phyloP scores from a whole-genome alignment of 2,888 invertebrate genomes.

The Hetaerina titia region DNA sequence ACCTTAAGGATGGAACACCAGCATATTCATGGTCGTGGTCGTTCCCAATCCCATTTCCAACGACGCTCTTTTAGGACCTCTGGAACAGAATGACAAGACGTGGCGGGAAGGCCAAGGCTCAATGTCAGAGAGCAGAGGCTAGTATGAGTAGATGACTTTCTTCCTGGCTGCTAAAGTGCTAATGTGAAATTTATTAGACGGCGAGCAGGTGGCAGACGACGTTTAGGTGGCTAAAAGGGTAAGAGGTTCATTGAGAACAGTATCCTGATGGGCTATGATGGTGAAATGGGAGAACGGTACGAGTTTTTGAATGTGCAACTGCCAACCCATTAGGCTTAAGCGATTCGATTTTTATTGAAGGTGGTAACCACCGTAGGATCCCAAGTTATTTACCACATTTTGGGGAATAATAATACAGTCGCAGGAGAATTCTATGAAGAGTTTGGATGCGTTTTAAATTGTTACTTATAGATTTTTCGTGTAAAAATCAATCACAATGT shows the following conservation, averaged over 20 bases:
- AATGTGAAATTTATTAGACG: slow-evolving; percentile 25
- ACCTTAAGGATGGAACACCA: no score
- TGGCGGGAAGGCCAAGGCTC: neutral
- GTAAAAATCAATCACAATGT: neutral
- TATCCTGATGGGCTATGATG: neutral
- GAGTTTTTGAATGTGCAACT: neutral
- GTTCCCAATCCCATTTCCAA: neutral
- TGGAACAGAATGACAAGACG: neutral
- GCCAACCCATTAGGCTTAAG: neutral
- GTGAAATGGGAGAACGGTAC: neutral
- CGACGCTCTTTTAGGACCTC: neutral
- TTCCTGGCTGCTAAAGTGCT: neutral
- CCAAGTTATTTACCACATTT: neutral
- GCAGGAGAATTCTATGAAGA: neutral
- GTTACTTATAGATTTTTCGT: neutral
- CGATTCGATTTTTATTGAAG: neutral
- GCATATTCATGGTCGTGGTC: neutral
- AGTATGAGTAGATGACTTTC: neutral
- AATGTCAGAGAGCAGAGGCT: no score
- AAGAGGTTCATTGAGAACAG: neutral
- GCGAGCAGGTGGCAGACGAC: neutral
- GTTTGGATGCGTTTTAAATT: neutral
- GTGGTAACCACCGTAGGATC: neutral
- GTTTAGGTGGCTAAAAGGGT: neutral
- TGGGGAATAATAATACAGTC: neutral